Evolutionary conservation across 1,140 invertebrate genomes (phyloP).

Genomic region (Adoxophyes honmai): DNA sequence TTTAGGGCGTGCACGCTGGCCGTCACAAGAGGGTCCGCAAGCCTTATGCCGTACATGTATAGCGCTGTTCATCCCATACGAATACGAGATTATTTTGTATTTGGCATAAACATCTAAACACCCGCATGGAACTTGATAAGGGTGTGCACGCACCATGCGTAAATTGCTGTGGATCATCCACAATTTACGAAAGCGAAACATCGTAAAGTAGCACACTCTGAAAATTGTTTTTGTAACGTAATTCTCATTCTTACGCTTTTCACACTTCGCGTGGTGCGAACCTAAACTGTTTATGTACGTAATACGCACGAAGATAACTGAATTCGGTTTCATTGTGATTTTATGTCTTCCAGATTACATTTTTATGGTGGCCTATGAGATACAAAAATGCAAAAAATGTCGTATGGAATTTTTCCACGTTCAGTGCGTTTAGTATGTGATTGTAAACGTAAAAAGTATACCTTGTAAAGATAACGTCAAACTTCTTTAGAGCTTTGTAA

Average conservation of each 20-base stretch:
- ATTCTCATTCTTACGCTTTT: conserved; percentile 7
- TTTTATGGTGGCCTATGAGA: no score
- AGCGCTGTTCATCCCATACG: not conserved
- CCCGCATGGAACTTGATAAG: conserved; percentile 15
- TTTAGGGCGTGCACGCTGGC: not conserved
- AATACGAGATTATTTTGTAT: conserved; percentile 11
- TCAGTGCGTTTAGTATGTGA: no score
- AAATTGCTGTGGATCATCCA: conserved; percentile 8
- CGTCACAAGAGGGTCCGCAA: not conserved
- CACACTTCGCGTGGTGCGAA: not conserved
- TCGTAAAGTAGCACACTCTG: conserved; percentile 9
- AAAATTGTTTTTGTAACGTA: conserved; percentile 12
- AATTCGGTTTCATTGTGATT: conserved; percentile 1
- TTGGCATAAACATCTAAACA: conserved; percentile 12
- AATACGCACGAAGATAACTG: not conserved
- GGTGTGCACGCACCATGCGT: conserved; percentile 6
- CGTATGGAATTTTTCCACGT: no score
- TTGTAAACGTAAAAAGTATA: no score
- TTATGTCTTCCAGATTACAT: not conserved
- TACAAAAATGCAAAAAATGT: no score
- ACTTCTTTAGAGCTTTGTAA: not conserved
- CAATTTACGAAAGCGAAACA: conserved; percentile 10
- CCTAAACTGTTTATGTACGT: not conserved
- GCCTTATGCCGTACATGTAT: not conserved
- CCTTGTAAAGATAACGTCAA: no score